phyloP scores from a whole-genome alignment of 2,888 invertebrate genomes.

The Chydorus sphaericus region DNA sequence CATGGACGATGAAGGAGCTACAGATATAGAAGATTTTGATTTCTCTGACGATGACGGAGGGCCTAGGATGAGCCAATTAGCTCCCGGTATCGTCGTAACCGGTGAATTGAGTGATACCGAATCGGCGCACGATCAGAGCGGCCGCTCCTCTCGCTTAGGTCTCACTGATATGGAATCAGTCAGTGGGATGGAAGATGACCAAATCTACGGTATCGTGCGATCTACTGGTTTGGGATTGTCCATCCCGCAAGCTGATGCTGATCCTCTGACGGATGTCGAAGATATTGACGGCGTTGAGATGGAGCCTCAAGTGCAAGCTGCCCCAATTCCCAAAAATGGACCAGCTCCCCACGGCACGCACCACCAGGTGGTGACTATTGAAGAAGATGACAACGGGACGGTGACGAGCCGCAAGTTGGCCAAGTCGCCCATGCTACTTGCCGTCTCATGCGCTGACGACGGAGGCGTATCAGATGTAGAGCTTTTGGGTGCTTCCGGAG shows the following conservation, averaged over 20 bases:
- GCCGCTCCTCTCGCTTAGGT: neutral
- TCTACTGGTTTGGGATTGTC: neutral
- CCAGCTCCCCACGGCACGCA: neutral
- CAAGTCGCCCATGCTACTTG: neutral
- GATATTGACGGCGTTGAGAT: slow-evolving; percentile 17
- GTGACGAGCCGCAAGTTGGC: neutral
- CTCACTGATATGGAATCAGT: slow-evolving; percentile 1
- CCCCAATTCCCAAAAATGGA: slow-evolving; percentile 8
- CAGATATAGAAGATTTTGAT: neutral
- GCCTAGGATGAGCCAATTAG: neutral
- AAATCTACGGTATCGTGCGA: neutral
- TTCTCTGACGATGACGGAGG: neutral
- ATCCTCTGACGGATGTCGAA: slow-evolving; percentile 20
- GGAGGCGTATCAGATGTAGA: slow-evolving; percentile 23
- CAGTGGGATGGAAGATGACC: neutral
- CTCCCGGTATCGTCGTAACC: neutral
- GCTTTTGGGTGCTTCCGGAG: slow-evolving; percentile 26
- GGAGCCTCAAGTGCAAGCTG: slow-evolving; percentile 13
- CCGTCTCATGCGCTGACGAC: slow-evolving; percentile 5
- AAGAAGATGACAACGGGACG: slow-evolving; percentile 11
- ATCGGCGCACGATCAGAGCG: neutral
- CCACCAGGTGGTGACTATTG: slow-evolving; percentile 7
- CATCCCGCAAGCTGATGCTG: neutral
- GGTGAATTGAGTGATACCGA: neutral
- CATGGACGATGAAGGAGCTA: neutral